These are phyloP conservation scores for Masnerella sp. DNA, from an alignment of 2,888 invertebrate genomes.

Conservation along the genomic window DNA sequence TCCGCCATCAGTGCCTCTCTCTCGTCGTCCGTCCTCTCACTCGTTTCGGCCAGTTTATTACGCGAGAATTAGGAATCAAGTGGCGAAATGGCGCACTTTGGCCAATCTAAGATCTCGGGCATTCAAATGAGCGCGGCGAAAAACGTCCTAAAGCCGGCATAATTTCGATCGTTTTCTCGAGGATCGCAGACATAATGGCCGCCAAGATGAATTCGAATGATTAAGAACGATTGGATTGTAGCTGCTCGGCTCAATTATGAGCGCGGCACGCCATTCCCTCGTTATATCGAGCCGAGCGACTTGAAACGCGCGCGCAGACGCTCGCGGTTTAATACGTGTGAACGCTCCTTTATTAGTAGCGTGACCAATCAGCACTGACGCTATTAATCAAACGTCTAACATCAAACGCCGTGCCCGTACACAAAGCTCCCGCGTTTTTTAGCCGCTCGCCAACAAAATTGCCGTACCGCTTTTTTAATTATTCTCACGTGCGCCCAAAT, in stretches of 20 bases:
- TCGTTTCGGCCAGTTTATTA: no score
- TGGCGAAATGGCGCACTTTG: conserved; percentile 36
- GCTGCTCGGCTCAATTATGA: conserved; percentile 75
- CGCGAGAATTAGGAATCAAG: conserved; percentile 22
- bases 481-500: conserved; percentile 44
- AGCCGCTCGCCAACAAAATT: conserved; percentile 36
- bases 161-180: conserved; percentile 55
- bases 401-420: conserved; percentile 58
- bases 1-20: conserved; percentile 29
- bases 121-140: conserved; percentile 62
- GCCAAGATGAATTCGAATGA: conserved; percentile 74
- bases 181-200: conserved; percentile 59
- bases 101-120: conserved; percentile 29
- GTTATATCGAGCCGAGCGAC: conserved; percentile 70
- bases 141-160: conserved; percentile 59
- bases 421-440: conserved; percentile 42
- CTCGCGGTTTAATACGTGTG: conserved; percentile 74
- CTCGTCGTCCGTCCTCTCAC: no score
- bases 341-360: conserved; percentile 77
- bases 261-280: conserved; percentile 76
- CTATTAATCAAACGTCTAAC: conserved; percentile 77
- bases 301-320: conserved; percentile 65
- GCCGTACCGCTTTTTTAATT: conserved; percentile 44
- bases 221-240: conserved; percentile 76
- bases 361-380: conserved; percentile 76